Evolutionary conservation across 2,113 vertebrate genomes (phyloP), one percentile per base, ranked within the genome.

Genomic region (Nansenia antarctica): DNA sequence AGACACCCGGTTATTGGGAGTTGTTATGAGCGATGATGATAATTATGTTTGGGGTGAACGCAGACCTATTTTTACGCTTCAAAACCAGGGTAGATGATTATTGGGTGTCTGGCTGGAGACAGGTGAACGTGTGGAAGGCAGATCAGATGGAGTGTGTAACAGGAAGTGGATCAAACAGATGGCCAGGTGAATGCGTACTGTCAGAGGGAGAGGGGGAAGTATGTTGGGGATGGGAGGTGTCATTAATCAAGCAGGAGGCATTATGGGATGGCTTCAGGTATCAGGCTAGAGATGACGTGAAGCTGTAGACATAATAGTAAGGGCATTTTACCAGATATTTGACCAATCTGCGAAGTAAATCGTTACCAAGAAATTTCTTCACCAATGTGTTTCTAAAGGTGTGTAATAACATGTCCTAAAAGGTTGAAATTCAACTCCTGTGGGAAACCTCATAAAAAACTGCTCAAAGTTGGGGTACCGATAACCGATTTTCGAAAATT

Each of bases 11-110:
- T 86, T 89, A 89, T 85, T 76, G 86, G n/a, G 82, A 81, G 78
- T 84, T 66, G 57, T 90, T 85, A 85, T 89, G 90, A 90, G 78
- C 73, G 84, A 90, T 90, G 87, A 84, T 88, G 86, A 86, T 90
- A 90, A 90, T 90, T 90, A 90, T 77, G 76, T 82, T 84, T 85
- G 53, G 5, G 22, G 53, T 3, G n/a, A 24, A 55, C 22, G 12
- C 77, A 45, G 70, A 85, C 85, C 49, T 88, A 87, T 90, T 88
- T 89, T 89, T 86, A 89, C 76, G 81, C 72, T 39, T 26, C 66
- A 78, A 82, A 85, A 88, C 82, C 85, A 83, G 89, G 87, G 83
- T 87, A 85, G 82, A 82, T 87, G 78, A 79, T 88, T 85, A 85
- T 65, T 6, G 58, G 55, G 65, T 77, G 71, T 69, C 54, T 29